phyloP scores from a whole-genome alignment of 1,140 invertebrate species.

The Drosophila repletoides region DNA sequence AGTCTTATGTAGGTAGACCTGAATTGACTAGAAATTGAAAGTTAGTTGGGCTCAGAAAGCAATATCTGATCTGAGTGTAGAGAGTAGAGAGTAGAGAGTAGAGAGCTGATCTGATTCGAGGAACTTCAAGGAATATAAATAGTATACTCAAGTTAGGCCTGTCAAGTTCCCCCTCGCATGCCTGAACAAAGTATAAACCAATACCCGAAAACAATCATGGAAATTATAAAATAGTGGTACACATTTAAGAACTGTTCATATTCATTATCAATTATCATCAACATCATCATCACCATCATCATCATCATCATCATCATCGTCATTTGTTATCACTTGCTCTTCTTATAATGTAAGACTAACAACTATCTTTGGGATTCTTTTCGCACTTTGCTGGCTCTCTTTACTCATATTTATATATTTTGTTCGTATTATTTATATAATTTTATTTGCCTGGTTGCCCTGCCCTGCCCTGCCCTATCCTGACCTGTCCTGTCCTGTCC shows the following conservation, averaged over 20 bases:
- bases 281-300: slow-evolving; percentile 35
- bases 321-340: slow-evolving; percentile 74
- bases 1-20: slow-evolving; percentile 42
- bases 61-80: too few relatives aligned
- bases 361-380: slow-evolving; percentile 77
- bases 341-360: slow-evolving; percentile 71
- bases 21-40: slow-evolving; percentile 62
- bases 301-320: slow-evolving; percentile 24
- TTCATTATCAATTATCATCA: slow-evolving; percentile 32
- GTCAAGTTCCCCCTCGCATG: background rate
- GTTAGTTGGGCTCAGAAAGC: slow-evolving; percentile 19
- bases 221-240: slow-evolving; percentile 46
- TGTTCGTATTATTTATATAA: slow-evolving; percentile 22
- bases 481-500: too few relatives aligned
- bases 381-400: slow-evolving; percentile 52
- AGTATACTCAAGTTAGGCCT: slow-evolving; percentile 1
- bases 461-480: too few relatives aligned
- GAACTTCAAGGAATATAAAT: slow-evolving; percentile 2
- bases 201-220: slow-evolving; percentile 8
- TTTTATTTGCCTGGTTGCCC: slow-evolving; percentile 14
- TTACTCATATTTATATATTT: slow-evolving; percentile 28
- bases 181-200: slow-evolving; percentile 13
- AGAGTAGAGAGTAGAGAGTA: background rate
- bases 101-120: slow-evolving; percentile 8
- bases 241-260: slow-evolving; percentile 54